A percentile compares a stretch with the other conserved stretches of the same genome.
Evolutionary conservation across 2,113 vertebrate species (phyloP).

Genomic region (Tiliqua scincoides): DNA sequence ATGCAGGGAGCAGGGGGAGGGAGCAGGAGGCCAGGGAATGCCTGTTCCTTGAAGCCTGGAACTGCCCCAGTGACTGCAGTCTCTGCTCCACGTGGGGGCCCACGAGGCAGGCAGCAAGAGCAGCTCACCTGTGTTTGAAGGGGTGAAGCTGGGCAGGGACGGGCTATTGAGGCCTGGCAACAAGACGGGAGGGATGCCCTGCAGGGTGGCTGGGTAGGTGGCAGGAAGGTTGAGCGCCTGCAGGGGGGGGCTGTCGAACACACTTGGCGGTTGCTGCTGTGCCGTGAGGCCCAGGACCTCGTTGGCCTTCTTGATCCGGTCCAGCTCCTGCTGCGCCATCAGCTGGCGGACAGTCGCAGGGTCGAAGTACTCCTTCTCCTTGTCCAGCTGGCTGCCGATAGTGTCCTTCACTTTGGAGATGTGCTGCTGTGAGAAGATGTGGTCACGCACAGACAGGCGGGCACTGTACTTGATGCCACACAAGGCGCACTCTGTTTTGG

Average conservation of each 20-base stretch:
- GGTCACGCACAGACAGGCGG: conserved; percentile 96
- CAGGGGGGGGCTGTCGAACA: conserved; percentile 94
- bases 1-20: too few species aligned
- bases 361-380: conserved; percentile 99
- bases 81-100: too few species aligned
- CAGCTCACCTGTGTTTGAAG: conserved; percentile 95
- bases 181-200: conserved; percentile 96
- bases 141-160: conserved; percentile 95
- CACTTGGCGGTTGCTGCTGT: conserved; percentile 92
- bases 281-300: conserved; percentile 95
- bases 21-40: too few species aligned
- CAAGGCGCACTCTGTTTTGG: conserved; percentile 98
- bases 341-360: conserved; percentile 97
- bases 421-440: conserved; percentile 99
- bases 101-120: background rate
- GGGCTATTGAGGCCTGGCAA: conserved; percentile 96
- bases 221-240: conserved; percentile 96
- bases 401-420: conserved; percentile 99
- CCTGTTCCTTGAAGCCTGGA: too few species aligned
- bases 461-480: conserved; percentile 99
- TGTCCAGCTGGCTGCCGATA: conserved; percentile 97
- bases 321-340: conserved; percentile 99
- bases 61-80: background rate
- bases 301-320: conserved; percentile 99
- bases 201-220: conserved; percentile 88